phyloP scores from a whole-genome alignment of 2,113 vertebrate genomes.

The Furnarius figulus region DNA sequence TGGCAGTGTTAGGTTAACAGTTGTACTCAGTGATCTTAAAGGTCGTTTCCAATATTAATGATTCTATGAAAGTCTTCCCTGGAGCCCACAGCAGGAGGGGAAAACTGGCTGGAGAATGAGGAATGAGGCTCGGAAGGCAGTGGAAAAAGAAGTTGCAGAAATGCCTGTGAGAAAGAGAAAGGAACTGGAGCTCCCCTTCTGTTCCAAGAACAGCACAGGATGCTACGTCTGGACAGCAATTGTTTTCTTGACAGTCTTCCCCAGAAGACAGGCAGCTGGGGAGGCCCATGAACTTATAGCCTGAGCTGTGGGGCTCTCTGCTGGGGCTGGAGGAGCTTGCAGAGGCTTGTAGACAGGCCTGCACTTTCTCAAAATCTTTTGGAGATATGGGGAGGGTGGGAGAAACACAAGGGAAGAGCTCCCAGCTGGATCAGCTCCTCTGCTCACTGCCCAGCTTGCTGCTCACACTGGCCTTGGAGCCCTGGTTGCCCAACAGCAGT shows the following conservation, averaged over 20 bases:
- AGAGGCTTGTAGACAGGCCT: background rate
- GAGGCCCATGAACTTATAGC: background rate
- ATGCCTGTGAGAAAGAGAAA: background rate
- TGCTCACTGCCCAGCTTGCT: accelerated
- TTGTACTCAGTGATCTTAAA: background rate
- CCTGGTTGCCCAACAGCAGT: background rate
- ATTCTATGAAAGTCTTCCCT: background rate
- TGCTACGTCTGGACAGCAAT: background rate
- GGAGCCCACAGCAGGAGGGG: background rate
- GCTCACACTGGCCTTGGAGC: background rate
- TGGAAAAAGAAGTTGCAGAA: background rate
- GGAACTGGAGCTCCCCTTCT: background rate
- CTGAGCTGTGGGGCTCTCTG: background rate
- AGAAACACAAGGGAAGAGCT: background rate
- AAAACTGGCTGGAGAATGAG: background rate
- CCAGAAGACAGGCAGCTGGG: background rate
- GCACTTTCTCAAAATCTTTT: slow-evolving; percentile 20
- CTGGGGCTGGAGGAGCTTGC: background rate
- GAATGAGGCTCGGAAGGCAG: background rate
- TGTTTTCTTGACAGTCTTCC: background rate
- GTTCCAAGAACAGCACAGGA: background rate
- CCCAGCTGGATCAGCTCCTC: background rate
- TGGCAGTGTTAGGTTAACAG: background rate
- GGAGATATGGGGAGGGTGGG: background rate
- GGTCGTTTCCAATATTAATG: background rate